phyloP scores from a whole-genome alignment of 2,888 invertebrate species.

The Iselma pallidipennis region DNA sequence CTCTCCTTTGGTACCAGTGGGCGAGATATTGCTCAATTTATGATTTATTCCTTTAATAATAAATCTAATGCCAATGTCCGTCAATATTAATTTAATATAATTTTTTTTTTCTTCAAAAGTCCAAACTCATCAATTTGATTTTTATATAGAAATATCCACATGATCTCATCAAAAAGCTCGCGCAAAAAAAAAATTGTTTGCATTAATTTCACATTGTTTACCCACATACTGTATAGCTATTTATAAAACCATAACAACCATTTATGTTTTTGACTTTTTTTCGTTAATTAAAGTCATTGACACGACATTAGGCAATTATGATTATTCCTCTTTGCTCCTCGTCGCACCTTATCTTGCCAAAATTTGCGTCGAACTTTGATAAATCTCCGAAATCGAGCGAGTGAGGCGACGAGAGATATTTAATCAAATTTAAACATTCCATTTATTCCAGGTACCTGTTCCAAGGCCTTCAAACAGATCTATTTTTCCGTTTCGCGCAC shows the following conservation, averaged over 20 bases:
- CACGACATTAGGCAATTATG: neutral
- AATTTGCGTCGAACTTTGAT: neutral
- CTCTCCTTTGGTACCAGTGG: constrained; percentile 10
- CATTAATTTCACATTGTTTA: constrained; percentile 8
- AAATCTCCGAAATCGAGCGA: constrained; percentile 1
- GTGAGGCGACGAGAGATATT: too few relatives aligned
- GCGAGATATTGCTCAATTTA: constrained; percentile 17
- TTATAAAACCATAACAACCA: constrained; percentile 4
- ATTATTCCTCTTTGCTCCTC: neutral
- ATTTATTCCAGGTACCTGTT: neutral
- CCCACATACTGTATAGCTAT: constrained; percentile 3
- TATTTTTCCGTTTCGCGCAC: too few relatives aligned
- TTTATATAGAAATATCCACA: neutral
- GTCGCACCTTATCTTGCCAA: neutral
- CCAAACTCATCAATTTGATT: neutral
- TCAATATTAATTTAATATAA: neutral
- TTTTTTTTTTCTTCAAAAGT: neutral
- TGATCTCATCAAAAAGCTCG: neutral
- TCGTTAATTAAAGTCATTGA: constrained; percentile 7
- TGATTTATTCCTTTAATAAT: constrained; percentile 11
- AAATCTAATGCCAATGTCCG: constrained; percentile 2
- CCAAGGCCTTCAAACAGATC: neutral
- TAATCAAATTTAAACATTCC: constrained; percentile 3
- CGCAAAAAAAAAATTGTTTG: neutral
- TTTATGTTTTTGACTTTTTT: neutral